These are phyloP conservation scores for Pomacea canaliculata DNA, from an alignment of 2,888 invertebrate species.

Conservation along the genomic window DNA sequence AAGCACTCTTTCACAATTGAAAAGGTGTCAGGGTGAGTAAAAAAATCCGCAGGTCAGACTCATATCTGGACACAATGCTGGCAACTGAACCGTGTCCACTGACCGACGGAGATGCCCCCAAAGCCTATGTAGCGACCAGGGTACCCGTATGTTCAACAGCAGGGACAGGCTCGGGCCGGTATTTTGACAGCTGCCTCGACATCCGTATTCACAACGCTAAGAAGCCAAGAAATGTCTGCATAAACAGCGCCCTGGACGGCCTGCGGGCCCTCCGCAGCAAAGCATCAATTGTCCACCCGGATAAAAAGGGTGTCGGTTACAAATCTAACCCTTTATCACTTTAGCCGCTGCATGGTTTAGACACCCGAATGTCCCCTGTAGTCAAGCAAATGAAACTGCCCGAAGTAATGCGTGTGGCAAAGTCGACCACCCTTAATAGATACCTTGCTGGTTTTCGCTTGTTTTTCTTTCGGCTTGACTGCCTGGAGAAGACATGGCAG, in stretches of 20 bases:
- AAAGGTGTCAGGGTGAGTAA: no score
- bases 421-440: constrained; percentile 20
- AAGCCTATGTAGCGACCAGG: no score
- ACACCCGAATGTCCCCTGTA: constrained; percentile 21
- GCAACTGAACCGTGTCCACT: no score
- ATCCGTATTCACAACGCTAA: background rate
- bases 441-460: background rate
- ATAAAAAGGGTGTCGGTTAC: constrained; percentile 19
- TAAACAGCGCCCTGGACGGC: constrained; percentile 1
- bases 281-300: background rate
- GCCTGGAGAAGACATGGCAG: no score
- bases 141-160: no score
- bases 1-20: no score
- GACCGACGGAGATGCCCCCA: no score
- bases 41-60: no score
- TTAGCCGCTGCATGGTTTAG: constrained; percentile 10
- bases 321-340: constrained; percentile 19
- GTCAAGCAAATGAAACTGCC: constrained; percentile 21
- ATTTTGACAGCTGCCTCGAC: constrained; percentile 25
- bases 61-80: no score
- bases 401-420: constrained; percentile 4
- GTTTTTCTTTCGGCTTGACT: constrained; percentile 21
- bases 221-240: constrained; percentile 18
- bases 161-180: background rate
- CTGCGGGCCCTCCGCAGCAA: constrained; percentile 5